Base-by-base conservation (phyloP, 2,113 vertebrate genomes). In the Labeo rohita region DNA sequence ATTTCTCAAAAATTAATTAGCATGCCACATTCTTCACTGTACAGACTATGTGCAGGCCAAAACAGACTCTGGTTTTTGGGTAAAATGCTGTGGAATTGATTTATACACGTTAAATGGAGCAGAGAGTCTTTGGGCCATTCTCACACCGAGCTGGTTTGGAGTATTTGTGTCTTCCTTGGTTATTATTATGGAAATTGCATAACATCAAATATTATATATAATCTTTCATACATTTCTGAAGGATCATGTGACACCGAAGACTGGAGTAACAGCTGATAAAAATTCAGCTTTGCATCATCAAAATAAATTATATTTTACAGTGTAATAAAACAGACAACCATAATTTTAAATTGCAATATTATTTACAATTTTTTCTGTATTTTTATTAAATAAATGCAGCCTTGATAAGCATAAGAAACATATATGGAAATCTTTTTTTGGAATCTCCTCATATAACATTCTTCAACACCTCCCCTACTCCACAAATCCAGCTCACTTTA, bases 1-100 rank as follows among this genome's bases (percentile, higher is more conserved):
- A 66, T 76, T 78, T 77, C n/a, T 45, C 23, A 47, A 61, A 63
- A 85, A 77, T 84, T 76, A 76, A 63, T 84, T 13, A 84, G 23
- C 5, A 6, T 65, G 23, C 49, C 13, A 4, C 8, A 9, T 54
- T 84, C 52, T 63, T 84, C 34, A 45, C 36, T 72, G 49, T 43
- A 36, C 56, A 45, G 13, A 15, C 36, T 34, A 15, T 6, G 50
- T 36, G 10, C 50, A 47, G 45, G 39, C 21, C 79, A 61, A 66
- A 45, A 65, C 78, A 47, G 21, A 63, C 18, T 59, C 56, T 13
- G 50, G 39, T n/a, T 63, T 39, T 39, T 9, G 6, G 36, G 10
- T 15, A 6, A 72, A 13, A 76, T 52, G 74, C 47, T 36, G 49
- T 28, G 68, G 34, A 72, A 72, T 7, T 43, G 68, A 72, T 43